A percentile compares a stretch with the other conserved stretches of the same genome.
phyloP scores from a whole-genome alignment of 2,888 invertebrate species.

The Apamea monoglypha region DNA sequence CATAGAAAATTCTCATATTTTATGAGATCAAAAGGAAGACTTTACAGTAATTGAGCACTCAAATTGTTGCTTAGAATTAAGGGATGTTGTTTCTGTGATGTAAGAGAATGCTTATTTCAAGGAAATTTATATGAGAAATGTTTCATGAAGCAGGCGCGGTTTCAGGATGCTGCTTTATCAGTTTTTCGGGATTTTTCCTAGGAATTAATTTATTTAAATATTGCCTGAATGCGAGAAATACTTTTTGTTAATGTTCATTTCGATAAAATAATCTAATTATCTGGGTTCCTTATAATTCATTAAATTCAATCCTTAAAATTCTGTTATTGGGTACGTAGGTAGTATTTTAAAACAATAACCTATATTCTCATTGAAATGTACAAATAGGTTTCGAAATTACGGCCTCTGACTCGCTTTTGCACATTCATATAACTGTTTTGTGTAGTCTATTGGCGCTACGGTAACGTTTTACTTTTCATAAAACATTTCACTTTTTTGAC shows the following conservation, averaged over 20 bases:
- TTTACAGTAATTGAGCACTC: constrained; percentile 20
- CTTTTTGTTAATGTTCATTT: too few relatives aligned
- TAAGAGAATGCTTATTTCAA: constrained; percentile 11
- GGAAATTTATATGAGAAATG: neutral
- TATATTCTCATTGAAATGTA: neutral
- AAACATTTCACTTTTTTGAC: constrained; percentile 24
- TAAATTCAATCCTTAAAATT: neutral
- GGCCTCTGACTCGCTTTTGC: neutral
- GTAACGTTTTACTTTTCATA: constrained; percentile 18
- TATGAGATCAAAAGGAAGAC: constrained; percentile 43
- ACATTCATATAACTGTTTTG: neutral
- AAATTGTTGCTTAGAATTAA: constrained; percentile 32
- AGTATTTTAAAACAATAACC: neutral
- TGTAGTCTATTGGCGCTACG: neutral
- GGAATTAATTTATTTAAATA: neutral
- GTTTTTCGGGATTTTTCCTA: neutral
- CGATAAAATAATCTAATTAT: neutral
- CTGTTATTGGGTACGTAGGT: neutral
- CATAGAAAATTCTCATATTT: constrained; percentile 38
- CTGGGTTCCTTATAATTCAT: neutral
- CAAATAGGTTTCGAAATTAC: neutral
- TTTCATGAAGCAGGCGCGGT: neutral
- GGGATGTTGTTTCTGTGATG: constrained; percentile 36
- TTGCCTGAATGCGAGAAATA: neutral
- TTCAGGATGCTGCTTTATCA: neutral